Conservation (phyloP, 2,888 invertebrate species). For the Drosophila quasianomalipes region DNA sequence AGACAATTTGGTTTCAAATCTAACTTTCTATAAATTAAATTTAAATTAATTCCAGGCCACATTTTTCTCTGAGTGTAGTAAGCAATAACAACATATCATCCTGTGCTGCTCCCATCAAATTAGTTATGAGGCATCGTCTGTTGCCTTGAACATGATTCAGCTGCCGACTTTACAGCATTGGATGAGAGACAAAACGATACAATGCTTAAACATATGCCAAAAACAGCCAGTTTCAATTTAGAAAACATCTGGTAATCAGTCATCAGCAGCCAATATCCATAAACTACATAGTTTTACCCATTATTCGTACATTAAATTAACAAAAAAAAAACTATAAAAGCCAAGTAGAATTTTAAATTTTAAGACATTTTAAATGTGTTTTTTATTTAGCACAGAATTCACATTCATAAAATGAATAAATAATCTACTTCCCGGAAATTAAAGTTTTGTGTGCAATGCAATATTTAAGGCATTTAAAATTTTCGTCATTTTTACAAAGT, state of each 20-base stretch:
- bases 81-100: not conserved
- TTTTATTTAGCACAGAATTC: not conserved
- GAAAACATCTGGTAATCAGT: conserved; percentile 72
- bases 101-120: not conserved
- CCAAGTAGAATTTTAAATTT: not conserved
- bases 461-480: not conserved
- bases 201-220: conserved; percentile 10
- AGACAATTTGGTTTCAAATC: not conserved
- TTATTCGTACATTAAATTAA: not conserved
- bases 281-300: not conserved
- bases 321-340: not conserved
- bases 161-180: conserved; percentile 2
- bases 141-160: conserved; percentile 14
- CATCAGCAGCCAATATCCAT: conserved; percentile 33
- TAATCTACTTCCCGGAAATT: not conserved
- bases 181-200: conserved; percentile 11
- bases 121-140: conserved; percentile 25
- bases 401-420: not conserved
- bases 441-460: not conserved
- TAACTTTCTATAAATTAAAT: not conserved
- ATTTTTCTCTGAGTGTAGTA: not conserved
- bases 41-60: not conserved
- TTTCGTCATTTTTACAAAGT: conserved; percentile 14
- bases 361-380: not conserved
- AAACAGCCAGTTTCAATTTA: conserved; percentile 41